Evolutionary conservation across 2,113 vertebrate species (phyloP), one percentile per base, ranked within the genome.

Genomic region (Macquaria ambigua): DNA sequence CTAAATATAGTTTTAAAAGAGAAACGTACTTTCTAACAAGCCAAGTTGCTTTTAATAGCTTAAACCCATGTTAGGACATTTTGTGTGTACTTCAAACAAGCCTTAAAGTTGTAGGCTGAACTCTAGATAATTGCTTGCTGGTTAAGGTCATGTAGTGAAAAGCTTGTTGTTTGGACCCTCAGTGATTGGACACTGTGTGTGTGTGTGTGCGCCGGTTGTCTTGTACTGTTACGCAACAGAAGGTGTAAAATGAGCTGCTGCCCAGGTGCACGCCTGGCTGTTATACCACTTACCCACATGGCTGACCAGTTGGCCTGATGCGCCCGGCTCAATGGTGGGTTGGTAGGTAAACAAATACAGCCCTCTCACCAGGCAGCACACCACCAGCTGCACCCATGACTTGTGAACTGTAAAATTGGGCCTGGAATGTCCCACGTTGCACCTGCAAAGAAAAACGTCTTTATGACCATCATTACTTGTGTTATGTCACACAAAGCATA

Each of bases 211-310:
- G 64, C 20, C 20, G 28, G 58, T 89, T 77, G 74, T 81, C 63
- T 78, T 50, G 63, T 82, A 52, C 76, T 89, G 59, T 92, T 90
- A 89, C 88, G 84, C 72, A 90, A 88, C 93, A 88, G 71, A 82
- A 87, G 58, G 78, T 86, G 87, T 93, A 90, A 93, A 93, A 91
- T 48, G 82, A 93, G 83, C 82, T 31, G 52, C 67, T 79, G 81
- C 83, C 84, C 90, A 92, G 68, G 87, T 67, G 88, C 73, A 74
- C 59, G 64, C 77, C 63, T 78, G 18, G 50, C 77, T 67, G 61
- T 89, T 89, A 41, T n/a, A 67, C 63, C 52, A 67, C 74, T 71
- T 82, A 71, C 61, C 84, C 87, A 79, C 86, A 68, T 63, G 74
- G 63, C 59, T 84, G 78, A 92, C 83, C 80, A 82, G 84, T 85